A percentile compares a stretch with the other conserved stretches of the same genome.
phyloP scores from a whole-genome alignment of 2,888 invertebrate species.

The Octonoba sinensis region DNA sequence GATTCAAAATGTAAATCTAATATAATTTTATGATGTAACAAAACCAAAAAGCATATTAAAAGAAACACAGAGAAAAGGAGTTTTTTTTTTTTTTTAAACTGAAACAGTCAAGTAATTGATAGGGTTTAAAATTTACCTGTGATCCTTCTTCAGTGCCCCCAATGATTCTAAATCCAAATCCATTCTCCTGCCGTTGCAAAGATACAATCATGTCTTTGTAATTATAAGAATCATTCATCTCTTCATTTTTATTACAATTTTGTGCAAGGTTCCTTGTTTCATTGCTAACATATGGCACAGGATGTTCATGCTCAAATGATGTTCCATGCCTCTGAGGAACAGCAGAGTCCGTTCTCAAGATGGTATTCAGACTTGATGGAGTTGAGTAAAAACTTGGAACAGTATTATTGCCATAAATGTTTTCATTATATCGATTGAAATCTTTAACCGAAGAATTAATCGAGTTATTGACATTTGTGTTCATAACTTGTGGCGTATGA shows the following conservation, averaged over 20 bases:
- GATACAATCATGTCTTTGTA: constrained; percentile 81
- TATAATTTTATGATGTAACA: too few relatives aligned
- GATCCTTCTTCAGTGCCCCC: constrained; percentile 98
- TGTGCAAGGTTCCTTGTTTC: constrained; percentile 39
- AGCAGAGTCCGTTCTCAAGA: constrained; percentile 67
- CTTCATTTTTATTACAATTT: not conserved
- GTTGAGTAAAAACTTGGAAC: constrained; percentile 24
- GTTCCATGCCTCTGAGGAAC: constrained; percentile 75
- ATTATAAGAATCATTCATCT: not conserved
- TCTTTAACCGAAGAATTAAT: constrained; percentile 28
- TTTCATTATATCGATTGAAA: constrained; percentile 29
- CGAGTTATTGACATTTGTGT: constrained; percentile 11
- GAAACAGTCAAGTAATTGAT: not conserved
- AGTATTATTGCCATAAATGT: constrained; percentile 9
- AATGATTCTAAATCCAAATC: constrained; percentile 98
- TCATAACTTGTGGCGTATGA: constrained; percentile 27
- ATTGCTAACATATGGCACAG: constrained; percentile 68
- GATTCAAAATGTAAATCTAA: too few relatives aligned
- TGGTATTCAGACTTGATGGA: constrained; percentile 7
- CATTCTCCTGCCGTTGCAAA: constrained; percentile 88
- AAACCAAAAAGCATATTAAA: too few relatives aligned
- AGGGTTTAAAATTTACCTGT: constrained; percentile 72
- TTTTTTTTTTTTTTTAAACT: not conserved
- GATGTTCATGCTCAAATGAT: constrained; percentile 77
- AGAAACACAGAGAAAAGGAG: not conserved